A percentile compares a stretch with the other conserved stretches of the same genome.
Evolutionary conservation across 2,888 invertebrate species (phyloP).

Genomic region (Tridacna gigas): DNA sequence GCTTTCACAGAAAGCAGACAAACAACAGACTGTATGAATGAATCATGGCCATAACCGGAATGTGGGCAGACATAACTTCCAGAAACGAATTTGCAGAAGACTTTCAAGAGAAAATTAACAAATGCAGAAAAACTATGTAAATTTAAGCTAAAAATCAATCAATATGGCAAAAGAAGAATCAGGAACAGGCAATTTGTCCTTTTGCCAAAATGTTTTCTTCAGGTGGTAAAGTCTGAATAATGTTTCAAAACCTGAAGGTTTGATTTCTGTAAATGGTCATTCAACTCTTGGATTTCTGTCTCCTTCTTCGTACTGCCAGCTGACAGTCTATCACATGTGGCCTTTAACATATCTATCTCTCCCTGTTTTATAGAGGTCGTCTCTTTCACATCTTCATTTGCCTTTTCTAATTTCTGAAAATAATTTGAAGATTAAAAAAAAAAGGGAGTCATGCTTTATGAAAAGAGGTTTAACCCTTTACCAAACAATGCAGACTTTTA

Average conservation of each 20-base stretch:
- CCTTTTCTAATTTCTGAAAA: conserved; percentile 74
- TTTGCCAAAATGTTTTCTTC: background rate
- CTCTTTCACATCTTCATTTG: conserved; percentile 76
- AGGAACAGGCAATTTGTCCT: background rate
- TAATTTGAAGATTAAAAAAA: background rate
- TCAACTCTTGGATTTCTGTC: conserved; percentile 75
- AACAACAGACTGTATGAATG: too few species aligned
- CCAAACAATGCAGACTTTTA: too few species aligned
- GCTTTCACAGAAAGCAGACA: too few species aligned
- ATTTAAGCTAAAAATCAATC: too few species aligned
- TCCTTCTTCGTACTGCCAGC: conserved; percentile 78
- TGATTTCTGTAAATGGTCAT: conserved; percentile 73
- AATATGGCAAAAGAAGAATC: too few species aligned
- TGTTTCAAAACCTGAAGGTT: conserved; percentile 71
- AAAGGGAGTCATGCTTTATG: too few species aligned
- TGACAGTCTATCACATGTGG: conserved; percentile 79
- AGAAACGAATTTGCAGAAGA: too few species aligned
- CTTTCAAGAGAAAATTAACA: too few species aligned
- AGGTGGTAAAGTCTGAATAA: background rate
- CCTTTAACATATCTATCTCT: conserved; percentile 79
- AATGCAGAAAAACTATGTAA: too few species aligned
- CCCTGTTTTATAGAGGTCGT: conserved; percentile 71
- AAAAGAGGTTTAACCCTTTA: too few species aligned
- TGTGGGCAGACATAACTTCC: too few species aligned
- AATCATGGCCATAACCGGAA: too few species aligned